Evolutionary conservation across 2,113 vertebrate genomes (phyloP), one percentile per base, ranked within the genome.

Genomic region (Ptyas mucosa): DNA sequence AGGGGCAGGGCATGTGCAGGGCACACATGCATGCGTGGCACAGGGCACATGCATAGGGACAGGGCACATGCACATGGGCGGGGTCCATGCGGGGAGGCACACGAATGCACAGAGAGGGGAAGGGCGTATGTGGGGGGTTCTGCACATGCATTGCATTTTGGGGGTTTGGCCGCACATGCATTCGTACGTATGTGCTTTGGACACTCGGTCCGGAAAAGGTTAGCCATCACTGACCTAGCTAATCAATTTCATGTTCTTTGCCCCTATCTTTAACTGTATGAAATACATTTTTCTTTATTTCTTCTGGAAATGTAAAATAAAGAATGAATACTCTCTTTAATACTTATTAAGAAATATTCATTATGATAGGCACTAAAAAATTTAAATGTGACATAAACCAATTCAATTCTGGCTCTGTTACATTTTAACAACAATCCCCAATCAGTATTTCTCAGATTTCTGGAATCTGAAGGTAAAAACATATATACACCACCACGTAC

Each of bases 131-230:
- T 5, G 46, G 46, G 46, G 43, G 43, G 43, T 46, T 46, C 46
- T 5, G 0, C 5, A 49, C 46, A 49, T 49, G 46, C 4, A 49
- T 49, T 49, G 46, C 46, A 49, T 49, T 49, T 49, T 49, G 46
- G 46, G 46, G 46, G 46, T 1, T 49, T 49, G 46, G 46, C 0
- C 46, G 46, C 6, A 49, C 1, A 4, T 7, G 46, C 46, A 49
- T 49, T 49, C 0, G 0, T 7, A 7, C 0, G 6, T 49, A 6
- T 7, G 6, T 7, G 46, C 5, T 49, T 49, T 49, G 46, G 46
- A 6, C 46, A 49, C 46, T 49, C 46, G 0, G 46, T 7, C 46
- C 46, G 0, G 46, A 49, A 49, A 49, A 49, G 46, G 46, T 49
- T 49, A 49, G 46, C 46, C 46, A 49, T 49, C 46, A 49, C 46